Percentiles rank a stretch among this genome's conserved stretches.
Evolutionary conservation across 2,113 vertebrate species (phyloP).

Genomic region (Perca flavescens): DNA sequence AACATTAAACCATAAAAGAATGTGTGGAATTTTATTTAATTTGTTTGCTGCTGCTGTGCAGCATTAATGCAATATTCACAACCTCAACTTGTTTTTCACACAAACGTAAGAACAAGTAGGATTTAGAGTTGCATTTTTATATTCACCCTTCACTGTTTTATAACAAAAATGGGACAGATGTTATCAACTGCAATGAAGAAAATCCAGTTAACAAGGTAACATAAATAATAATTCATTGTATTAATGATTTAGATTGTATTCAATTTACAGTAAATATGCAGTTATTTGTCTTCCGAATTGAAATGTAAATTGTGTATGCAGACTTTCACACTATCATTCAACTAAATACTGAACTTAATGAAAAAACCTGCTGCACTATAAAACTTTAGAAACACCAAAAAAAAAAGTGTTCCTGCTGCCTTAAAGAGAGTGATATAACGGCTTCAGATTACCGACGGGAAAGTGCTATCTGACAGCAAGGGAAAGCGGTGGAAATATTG

Average conservation of each 20-base stretch:
- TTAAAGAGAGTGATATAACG: too few relatives aligned
- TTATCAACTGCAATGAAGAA: neutral
- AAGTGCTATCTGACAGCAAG: too few relatives aligned
- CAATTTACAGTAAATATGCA: neutral
- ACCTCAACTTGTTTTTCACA: neutral
- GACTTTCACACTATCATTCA: neutral
- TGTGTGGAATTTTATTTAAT: neutral
- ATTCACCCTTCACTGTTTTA: neutral
- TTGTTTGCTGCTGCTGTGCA: neutral
- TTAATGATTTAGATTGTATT: neutral
- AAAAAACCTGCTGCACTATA: neutral
- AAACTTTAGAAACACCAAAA: neutral
- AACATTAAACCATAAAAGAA: neutral
- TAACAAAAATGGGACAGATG: neutral
- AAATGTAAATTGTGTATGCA: neutral
- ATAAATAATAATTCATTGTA: neutral
- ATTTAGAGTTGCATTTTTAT: neutral
- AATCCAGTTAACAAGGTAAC: neutral
- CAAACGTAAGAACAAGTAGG: neutral
- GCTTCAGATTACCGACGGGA: too few relatives aligned
- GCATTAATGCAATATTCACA: slow-evolving; percentile 18
- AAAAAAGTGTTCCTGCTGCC: neutral
- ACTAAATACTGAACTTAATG: neutral
- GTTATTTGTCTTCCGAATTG: too few relatives aligned
- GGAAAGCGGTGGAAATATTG: too few relatives aligned